A percentile compares a stretch with the other conserved stretches of the same genome.
phyloP scores from a whole-genome alignment of 2,113 vertebrate species.

The Centropristis striata region DNA sequence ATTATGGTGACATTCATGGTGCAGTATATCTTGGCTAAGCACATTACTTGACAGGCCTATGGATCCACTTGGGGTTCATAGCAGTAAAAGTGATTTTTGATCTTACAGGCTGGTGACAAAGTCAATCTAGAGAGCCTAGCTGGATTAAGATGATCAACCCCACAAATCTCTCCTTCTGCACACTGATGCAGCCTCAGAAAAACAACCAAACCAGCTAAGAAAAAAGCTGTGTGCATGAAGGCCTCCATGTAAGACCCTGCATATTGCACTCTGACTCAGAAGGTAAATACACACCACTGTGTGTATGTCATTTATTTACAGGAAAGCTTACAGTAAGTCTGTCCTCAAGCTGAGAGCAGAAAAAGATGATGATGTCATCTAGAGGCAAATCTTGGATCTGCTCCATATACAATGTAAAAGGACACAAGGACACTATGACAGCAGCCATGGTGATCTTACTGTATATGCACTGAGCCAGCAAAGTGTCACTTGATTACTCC shows the following conservation, averaged over 20 bases:
- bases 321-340: conserved; percentile 20
- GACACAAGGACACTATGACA: background rate
- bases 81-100: conserved; percentile 54
- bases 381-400: conserved; percentile 19
- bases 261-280: background rate
- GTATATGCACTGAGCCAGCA: background rate
- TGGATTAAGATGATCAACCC: conserved; percentile 39
- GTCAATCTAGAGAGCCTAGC: conserved; percentile 25
- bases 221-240: conserved; percentile 3
- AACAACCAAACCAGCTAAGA: conserved; percentile 18
- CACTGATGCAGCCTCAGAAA: conserved; percentile 10
- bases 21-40: conserved; percentile 28
- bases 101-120: conserved; percentile 39
- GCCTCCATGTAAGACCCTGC: conserved; percentile 10
- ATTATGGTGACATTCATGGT: conserved; percentile 37
- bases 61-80: conserved; percentile 27
- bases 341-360: conserved; percentile 1
- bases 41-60: conserved; percentile 40
- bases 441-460: background rate
- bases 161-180: background rate
- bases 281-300: background rate
- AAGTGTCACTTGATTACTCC: conserved; percentile 11
- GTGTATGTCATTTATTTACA: conserved; percentile 6
- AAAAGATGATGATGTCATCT: background rate
- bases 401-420: background rate